phyloP scores from a whole-genome alignment of 2,113 vertebrate genomes.

The Charadrius vociferus region DNA sequence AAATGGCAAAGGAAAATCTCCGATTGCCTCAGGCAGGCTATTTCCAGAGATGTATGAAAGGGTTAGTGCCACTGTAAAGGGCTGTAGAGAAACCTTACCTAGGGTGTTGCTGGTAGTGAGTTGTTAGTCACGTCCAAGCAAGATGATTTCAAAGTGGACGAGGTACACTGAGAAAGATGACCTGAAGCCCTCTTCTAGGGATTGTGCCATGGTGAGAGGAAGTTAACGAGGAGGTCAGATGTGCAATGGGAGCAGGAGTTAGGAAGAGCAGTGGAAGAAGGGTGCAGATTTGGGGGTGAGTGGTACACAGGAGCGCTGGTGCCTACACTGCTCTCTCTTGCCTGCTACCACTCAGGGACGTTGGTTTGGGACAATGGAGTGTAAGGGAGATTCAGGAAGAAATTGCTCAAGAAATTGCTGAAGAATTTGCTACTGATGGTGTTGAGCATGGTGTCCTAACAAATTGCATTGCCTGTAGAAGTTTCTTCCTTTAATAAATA shows the following conservation, averaged over 20 bases:
- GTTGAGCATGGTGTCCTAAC: not conserved
- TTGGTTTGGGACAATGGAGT: not conserved
- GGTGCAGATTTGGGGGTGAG: not conserved
- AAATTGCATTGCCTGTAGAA: not conserved
- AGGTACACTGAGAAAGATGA: not conserved
- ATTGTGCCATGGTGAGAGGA: not conserved
- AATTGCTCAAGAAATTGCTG: not conserved
- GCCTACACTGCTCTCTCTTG: rapidly evolving
- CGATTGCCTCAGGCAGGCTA: not conserved
- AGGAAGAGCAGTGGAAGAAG: not conserved
- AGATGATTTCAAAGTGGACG: not conserved
- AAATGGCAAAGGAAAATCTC: not conserved
- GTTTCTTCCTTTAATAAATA: not conserved
- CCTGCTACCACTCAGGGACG: rapidly evolving
- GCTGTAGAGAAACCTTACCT: not conserved
- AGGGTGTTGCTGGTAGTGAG: rapidly evolving
- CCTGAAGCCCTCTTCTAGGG: not conserved
- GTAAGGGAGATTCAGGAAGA: not conserved
- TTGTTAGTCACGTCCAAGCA: rapidly evolving
- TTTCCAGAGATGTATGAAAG: not conserved
- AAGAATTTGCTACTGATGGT: not conserved
- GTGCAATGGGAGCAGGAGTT: not conserved
- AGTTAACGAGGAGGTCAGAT: not conserved
- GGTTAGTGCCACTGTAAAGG: rapidly evolving
- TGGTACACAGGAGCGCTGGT: not conserved